Conservation (phyloP, 2,888 invertebrate genomes). For the Apamea crenata region DNA sequence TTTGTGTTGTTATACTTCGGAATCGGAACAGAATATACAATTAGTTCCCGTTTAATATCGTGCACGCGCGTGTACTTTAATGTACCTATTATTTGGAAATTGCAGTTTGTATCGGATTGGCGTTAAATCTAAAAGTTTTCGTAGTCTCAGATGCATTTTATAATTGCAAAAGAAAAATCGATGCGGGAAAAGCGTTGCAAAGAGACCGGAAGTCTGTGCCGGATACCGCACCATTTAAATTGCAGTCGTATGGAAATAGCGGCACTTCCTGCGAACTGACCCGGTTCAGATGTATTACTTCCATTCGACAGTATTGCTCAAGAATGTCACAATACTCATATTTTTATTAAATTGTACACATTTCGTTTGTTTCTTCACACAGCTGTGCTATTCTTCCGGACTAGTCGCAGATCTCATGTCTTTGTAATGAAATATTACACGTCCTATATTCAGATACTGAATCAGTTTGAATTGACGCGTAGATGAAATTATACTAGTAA, state of each 20-base stretch:
- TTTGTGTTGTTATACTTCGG: slow-evolving; percentile 58
- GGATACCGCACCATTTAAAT: slow-evolving; percentile 82
- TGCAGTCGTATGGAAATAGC: slow-evolving; percentile 83
- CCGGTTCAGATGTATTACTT: slow-evolving; percentile 70
- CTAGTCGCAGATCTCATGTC: neutral
- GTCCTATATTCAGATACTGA: neutral
- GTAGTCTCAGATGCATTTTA: slow-evolving; percentile 10
- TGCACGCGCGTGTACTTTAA: neutral
- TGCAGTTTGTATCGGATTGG: neutral
- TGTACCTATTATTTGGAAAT: neutral
- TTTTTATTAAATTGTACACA: slow-evolving; percentile 28
- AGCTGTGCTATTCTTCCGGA: slow-evolving; percentile 19
- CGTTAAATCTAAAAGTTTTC: neutral
- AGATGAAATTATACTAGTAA: neutral
- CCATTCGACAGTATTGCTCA: slow-evolving; percentile 56
- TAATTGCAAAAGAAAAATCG: slow-evolving; percentile 64
- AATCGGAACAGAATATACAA: slow-evolving; percentile 63
- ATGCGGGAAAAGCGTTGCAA: slow-evolving; percentile 71
- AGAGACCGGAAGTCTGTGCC: slow-evolving; percentile 78
- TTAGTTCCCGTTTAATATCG: slow-evolving; percentile 54
- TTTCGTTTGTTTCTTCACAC: neutral
- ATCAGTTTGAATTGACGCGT: neutral
- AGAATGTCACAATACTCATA: slow-evolving; percentile 52
- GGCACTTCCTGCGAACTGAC: slow-evolving; percentile 79
- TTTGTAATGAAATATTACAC: neutral